These are phyloP conservation scores for Willisornis vidua DNA, from an alignment of 2,113 vertebrate species.

Conservation along the genomic window DNA sequence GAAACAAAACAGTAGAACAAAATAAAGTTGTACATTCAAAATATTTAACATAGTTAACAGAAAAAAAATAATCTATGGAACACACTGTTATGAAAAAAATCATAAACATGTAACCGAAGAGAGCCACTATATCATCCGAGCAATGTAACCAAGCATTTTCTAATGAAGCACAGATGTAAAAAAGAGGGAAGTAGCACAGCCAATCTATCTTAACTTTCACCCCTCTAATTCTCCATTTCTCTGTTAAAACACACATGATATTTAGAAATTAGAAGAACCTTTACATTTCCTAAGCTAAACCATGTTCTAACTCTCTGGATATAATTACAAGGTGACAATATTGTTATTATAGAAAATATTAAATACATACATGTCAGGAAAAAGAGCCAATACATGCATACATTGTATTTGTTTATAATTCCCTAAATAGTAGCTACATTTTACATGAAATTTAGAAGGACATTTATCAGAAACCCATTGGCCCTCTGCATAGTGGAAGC, in stretches of 20 bases:
- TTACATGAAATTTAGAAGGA: constrained; percentile 6
- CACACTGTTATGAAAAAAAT: constrained; percentile 55
- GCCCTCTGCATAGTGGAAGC: constrained; percentile 25
- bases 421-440: constrained; percentile 19
- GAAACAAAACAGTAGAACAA: not conserved
- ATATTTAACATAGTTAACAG: not conserved
- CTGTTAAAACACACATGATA: constrained; percentile 16
- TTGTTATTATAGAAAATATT: constrained; percentile 5
- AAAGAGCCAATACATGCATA: constrained; percentile 44
- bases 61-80: constrained; percentile 29
- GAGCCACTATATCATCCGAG: constrained; percentile 51
- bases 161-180: constrained; percentile 80
- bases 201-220: constrained; percentile 42
- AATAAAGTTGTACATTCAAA: not conserved
- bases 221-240: not conserved
- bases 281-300: not conserved
- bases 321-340: not conserved
- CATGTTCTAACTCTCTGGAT: not conserved
- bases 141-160: constrained; percentile 55
- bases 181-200: constrained; percentile 63
- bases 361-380: not conserved
- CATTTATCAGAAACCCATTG: not conserved
- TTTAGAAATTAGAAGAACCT: constrained; percentile 6
- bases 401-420: constrained; percentile 1
- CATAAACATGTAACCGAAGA: constrained; percentile 26